Base-by-base conservation (phyloP, 2,888 invertebrate species). In the Antheraea yamamai region DNA sequence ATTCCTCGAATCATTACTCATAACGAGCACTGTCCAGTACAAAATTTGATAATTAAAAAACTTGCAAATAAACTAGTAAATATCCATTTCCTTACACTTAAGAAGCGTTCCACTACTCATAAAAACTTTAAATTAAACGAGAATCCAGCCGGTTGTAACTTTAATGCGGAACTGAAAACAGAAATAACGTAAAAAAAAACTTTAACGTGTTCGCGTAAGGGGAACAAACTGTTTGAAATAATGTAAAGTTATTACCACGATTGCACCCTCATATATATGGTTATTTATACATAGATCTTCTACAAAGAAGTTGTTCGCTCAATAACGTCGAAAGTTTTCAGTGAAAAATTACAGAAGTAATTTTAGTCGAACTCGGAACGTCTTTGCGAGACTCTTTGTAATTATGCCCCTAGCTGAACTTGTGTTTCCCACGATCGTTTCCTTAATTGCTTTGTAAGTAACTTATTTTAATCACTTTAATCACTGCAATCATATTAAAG, bases 291-390 rank as follows among this genome's bases (percentile, higher is more conserved):
- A 87, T 87, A 61, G 7, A 61, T 61, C 61, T 61, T 61, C 61
- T 23, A 23, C 61, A 61, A 20, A 61, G 61, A 23, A n/a, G 23
- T 61, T 87, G 85, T 87, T 88, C 82, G 78, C 3, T 30, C 64
- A 26, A 14, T 16, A 66, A 66, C 14, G 10, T 66, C 85, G 87
- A 86, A 92, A 91, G 88, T 92, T 91, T 89, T 87, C 84, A 89
- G 87, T 92, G 91, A 92, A 93, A 92, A 92, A 92, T 92, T 89
- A 88, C 90, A 81, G 89, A 88, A 90, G 92, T 92, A 90, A 91
- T 92, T 92, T 91, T 86, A 83, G 82, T 85, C 83, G 88, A 86
- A 87, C 85, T 87, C 86, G 84, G 84, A 87, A 87, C 88, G 85
- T 88, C 89, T 89, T 87, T 85, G 85, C 80, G 80, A 82, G 83